A percentile compares a stretch with the other conserved stretches of the same genome.
These are phyloP conservation scores for Acyrthosiphon pisum DNA, from an alignment of 1,140 invertebrate species.

Conservation along the genomic window DNA sequence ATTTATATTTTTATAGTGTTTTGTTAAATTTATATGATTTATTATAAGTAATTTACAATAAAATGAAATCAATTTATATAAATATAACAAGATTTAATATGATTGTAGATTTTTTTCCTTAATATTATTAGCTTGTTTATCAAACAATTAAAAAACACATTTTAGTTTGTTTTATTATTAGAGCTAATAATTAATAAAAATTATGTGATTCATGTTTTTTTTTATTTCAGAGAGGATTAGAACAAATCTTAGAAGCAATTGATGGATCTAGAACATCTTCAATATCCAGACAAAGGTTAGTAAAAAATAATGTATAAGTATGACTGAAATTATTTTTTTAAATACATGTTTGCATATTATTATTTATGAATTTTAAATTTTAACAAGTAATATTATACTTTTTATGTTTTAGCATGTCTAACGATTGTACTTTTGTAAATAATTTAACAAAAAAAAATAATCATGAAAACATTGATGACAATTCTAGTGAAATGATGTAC, in stretches of 20 bases:
- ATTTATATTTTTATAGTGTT: no score
- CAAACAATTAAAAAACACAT: background rate
- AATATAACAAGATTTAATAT: background rate
- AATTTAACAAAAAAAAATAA: constrained; percentile 30
- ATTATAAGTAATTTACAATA: background rate
- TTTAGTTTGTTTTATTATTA: background rate
- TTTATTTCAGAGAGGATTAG: constrained; percentile 38
- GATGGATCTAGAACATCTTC: constrained; percentile 53
- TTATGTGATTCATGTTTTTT: background rate
- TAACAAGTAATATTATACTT: no score
- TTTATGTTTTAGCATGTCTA: constrained; percentile 37
- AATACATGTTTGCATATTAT: background rate
- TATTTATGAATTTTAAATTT: background rate
- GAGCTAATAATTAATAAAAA: background rate
- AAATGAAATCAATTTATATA: background rate
- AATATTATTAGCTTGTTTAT: background rate
- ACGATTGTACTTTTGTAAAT: constrained; percentile 47
- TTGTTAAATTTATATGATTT: no score
- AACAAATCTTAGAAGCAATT: constrained; percentile 46
- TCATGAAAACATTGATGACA: constrained; percentile 22
- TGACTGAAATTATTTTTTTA: background rate
- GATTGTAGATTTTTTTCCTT: background rate
- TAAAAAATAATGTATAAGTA: background rate
- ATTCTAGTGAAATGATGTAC: constrained; percentile 63
- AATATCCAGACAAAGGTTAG: constrained; percentile 52